Evolutionary conservation across 2,113 vertebrate species (phyloP).

Genomic region (Phalacrocorax brasilianus): DNA sequence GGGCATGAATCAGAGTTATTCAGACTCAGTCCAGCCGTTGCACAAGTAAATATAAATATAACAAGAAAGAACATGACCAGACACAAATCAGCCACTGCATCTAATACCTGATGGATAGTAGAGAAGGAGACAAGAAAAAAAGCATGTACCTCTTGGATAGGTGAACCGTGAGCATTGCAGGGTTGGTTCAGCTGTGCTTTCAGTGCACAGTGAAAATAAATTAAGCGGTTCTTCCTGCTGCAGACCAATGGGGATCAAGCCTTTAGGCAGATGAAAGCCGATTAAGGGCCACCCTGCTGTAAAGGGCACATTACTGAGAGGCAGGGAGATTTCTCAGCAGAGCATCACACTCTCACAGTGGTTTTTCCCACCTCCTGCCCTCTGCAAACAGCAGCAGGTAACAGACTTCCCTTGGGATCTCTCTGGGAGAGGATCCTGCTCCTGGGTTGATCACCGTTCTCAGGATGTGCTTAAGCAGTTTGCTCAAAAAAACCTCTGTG

Average conservation of each 20-base stretch:
- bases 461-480: background rate
- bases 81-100: background rate
- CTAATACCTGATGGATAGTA: background rate
- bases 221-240: background rate
- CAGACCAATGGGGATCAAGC: background rate
- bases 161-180: background rate
- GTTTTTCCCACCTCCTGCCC: background rate
- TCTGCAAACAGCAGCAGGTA: background rate
- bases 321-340: background rate
- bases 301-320: background rate
- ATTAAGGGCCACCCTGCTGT: background rate
- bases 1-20: conserved; percentile 36
- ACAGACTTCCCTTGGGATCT: background rate
- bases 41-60: background rate
- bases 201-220: background rate
- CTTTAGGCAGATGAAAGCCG: conserved; percentile 12
- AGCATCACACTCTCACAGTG: background rate
- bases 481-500: background rate
- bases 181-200: background rate
- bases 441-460: fast-evolving
- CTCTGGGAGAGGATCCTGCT: background rate
- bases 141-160: conserved; percentile 1
- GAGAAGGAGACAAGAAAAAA: background rate
- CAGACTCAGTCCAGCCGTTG: background rate
- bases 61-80: conserved; percentile 29